phyloP scores from a whole-genome alignment of 2,797 vertebrate species.

The Phrynocephalus guinanensis region DNA sequence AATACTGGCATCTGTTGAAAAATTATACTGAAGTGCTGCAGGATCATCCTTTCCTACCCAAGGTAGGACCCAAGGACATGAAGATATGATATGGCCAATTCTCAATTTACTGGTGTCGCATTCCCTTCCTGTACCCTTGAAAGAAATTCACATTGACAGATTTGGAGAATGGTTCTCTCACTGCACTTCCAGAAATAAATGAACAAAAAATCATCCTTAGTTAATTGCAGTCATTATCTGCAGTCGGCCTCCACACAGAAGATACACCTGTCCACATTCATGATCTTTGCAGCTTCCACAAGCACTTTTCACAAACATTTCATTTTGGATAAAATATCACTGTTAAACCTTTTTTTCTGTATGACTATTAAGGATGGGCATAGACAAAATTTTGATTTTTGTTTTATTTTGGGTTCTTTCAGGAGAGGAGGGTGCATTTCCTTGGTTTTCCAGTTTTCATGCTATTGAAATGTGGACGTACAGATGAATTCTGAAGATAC shows the following conservation, averaged over 20 bases:
- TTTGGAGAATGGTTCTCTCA: background rate
- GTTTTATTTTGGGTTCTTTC: too few species aligned
- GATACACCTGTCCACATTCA: slow-evolving; percentile 6
- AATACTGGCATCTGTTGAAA: slow-evolving; percentile 9
- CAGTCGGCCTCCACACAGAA: background rate
- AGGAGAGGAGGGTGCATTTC: too few species aligned
- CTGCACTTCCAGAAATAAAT: slow-evolving; percentile 10
- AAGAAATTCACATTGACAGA: slow-evolving; percentile 28
- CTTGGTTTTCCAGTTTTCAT: too few species aligned
- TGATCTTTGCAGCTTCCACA: background rate
- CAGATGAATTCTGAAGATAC: too few species aligned
- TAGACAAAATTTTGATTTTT: too few species aligned
- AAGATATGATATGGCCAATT: slow-evolving; percentile 22
- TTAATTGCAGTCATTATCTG: background rate
- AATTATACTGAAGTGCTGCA: background rate
- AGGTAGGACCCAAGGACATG: background rate
- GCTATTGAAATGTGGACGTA: too few species aligned
- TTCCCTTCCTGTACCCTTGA: slow-evolving; percentile 15
- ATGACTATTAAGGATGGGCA: too few species aligned
- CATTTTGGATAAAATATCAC: too few species aligned
- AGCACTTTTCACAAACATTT: too few species aligned
- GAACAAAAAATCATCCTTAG: background rate
- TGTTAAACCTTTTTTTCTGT: too few species aligned
- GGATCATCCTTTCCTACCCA: background rate
- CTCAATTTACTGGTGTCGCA: slow-evolving; percentile 2